Percentiles rank a stretch among this genome's conserved stretches.
phyloP scores from a whole-genome alignment of 2,888 invertebrate genomes.

The Glyphotaelius pellucidus region DNA sequence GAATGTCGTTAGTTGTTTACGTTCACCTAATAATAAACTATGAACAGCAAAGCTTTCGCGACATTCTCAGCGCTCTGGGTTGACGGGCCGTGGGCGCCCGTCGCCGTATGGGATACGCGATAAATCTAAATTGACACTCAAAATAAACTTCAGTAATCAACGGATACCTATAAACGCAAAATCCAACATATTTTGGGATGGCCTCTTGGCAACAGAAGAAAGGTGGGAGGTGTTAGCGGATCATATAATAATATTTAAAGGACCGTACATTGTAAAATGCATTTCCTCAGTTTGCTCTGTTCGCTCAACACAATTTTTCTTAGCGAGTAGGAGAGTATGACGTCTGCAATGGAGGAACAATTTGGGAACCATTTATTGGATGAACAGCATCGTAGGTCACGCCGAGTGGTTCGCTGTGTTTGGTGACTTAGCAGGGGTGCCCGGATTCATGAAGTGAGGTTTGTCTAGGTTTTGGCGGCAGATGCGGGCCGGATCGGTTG shows the following conservation, averaged over 20 bases:
- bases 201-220: neutral
- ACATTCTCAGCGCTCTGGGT: neutral
- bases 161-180: neutral
- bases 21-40: conserved; percentile 9
- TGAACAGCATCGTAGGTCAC: no score
- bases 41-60: neutral
- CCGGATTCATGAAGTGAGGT: no score
- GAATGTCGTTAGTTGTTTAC: neutral
- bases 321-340: neutral
- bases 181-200: conserved; percentile 9
- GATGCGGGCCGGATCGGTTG: no score
- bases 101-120: conserved; percentile 3
- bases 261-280: neutral
- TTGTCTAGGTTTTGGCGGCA: no score
- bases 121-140: conserved; percentile 40
- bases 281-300: neutral
- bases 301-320: no score
- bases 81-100: conserved; percentile 31
- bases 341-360: neutral
- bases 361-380: no score
- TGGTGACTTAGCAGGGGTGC: no score
- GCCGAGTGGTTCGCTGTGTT: no score
- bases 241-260: no score
- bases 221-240: neutral
- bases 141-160: conserved; percentile 3